phyloP scores from a whole-genome alignment of 2,888 invertebrate species.

The Hipparchia semele region DNA sequence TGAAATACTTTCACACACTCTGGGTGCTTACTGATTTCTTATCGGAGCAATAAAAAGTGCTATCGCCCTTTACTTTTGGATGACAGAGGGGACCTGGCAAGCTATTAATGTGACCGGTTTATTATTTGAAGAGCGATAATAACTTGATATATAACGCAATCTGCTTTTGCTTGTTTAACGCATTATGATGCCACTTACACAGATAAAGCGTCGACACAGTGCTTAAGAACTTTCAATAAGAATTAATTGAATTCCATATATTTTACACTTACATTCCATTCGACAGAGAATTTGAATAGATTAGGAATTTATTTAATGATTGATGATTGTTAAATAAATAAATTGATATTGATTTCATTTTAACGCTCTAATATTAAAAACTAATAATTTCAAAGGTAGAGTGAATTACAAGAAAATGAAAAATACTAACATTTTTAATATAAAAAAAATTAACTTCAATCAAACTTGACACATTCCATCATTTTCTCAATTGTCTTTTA shows the following conservation, averaged over 20 bases:
- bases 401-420: too few relatives aligned
- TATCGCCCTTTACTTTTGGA: slow-evolving; percentile 36
- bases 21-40: neutral
- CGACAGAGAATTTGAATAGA: neutral
- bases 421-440: too few relatives aligned
- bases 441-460: too few relatives aligned
- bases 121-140: slow-evolving; percentile 34
- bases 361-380: too few relatives aligned
- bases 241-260: neutral
- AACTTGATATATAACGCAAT: slow-evolving; percentile 49
- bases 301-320: neutral
- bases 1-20: neutral
- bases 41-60: slow-evolving; percentile 35
- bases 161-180: slow-evolving; percentile 33
- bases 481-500: neutral
- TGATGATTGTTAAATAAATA: neutral
- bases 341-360: neutral
- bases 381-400: too few relatives aligned
- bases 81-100: slow-evolving; percentile 28
- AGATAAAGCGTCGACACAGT: neutral
- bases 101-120: slow-evolving; percentile 45
- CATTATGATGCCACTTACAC: slow-evolving; percentile 1
- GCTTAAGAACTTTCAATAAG: neutral
- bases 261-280: neutral
- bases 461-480: too few relatives aligned